Evolutionary conservation across 2,113 vertebrate genomes (phyloP).

Genomic region (Pitta sordida): DNA sequence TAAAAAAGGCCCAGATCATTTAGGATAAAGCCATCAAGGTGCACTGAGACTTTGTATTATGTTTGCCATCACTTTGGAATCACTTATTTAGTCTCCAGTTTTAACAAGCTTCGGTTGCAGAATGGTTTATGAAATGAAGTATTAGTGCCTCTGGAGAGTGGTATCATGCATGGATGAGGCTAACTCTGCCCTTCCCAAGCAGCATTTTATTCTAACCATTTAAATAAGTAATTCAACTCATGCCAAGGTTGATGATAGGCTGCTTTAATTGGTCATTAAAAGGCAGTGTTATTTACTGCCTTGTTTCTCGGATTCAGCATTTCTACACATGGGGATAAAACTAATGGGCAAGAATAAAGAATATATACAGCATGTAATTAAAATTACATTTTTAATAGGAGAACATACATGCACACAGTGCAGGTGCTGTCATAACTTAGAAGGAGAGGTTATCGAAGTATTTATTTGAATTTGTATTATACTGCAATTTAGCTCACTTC

Average conservation of each 20-base stretch:
- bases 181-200: not conserved
- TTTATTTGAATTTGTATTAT: constrained; percentile 18
- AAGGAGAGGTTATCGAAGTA: constrained; percentile 14
- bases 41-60: not conserved
- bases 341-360: constrained; percentile 29
- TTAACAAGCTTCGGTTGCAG: not conserved
- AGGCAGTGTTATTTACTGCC: constrained; percentile 40
- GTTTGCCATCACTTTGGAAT: not conserved
- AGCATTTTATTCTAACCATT: not conserved
- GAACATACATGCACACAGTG: not conserved
- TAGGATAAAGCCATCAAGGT: not conserved
- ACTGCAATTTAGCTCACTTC: constrained; percentile 12
- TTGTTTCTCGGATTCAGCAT: constrained; percentile 43
- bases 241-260: not conserved
- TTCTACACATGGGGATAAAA: constrained; percentile 48
- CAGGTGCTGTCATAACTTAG: not conserved
- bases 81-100: not conserved
- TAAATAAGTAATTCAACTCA: not conserved
- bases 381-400: constrained; percentile 28
- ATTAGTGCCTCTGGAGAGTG: not conserved
- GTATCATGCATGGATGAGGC: not conserved
- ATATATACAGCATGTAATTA: constrained; percentile 42
- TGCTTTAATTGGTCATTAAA: constrained; percentile 44
- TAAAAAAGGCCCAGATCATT: not conserved
- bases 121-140: not conserved